phyloP scores from a whole-genome alignment of 2,113 vertebrate genomes.

The Sminthopsis crassicaudata region DNA sequence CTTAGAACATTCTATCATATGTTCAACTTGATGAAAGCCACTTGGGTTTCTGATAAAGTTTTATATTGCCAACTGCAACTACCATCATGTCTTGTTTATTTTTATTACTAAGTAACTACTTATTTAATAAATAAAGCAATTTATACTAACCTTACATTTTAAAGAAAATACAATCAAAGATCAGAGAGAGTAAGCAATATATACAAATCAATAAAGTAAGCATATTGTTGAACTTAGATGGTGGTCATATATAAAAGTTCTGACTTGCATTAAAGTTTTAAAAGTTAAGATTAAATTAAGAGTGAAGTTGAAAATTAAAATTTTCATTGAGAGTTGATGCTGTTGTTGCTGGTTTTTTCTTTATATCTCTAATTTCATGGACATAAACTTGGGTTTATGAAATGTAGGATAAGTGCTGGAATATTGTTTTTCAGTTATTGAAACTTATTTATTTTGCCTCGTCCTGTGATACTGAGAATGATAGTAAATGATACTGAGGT shows the following conservation, averaged over 20 bases:
- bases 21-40: background rate
- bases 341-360: background rate
- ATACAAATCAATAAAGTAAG: background rate
- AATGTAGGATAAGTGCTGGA: background rate
- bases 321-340: background rate
- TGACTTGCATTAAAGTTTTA: background rate
- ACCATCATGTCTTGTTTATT: background rate
- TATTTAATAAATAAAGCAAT: background rate
- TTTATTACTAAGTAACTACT: background rate
- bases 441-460: background rate
- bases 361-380: background rate
- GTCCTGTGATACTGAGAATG: accelerated
- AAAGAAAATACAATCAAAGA: background rate
- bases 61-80: background rate
- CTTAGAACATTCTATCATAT: background rate
- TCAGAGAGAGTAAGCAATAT: background rate
- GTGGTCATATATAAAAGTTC: background rate
- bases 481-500: background rate
- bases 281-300: background rate
- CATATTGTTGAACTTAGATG: background rate
- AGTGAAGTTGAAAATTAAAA: background rate
- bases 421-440: background rate
- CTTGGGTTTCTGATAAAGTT: background rate
- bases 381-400: background rate
- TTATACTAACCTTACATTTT: background rate